Evolutionary conservation across 2,888 invertebrate genomes (phyloP).

Genomic region (Lithophane ornitopus): DNA sequence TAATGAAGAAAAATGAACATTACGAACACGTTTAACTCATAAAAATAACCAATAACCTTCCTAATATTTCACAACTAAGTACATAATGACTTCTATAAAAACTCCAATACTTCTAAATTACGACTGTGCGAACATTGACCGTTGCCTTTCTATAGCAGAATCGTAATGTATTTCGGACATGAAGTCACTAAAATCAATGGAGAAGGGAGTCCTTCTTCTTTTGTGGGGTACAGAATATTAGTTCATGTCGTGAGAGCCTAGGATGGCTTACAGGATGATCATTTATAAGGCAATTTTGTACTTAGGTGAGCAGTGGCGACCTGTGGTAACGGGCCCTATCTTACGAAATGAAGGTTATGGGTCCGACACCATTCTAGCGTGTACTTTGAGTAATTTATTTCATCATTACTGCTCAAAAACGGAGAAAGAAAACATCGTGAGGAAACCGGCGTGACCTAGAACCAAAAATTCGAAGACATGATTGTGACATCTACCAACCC

Average conservation of each 20-base stretch:
- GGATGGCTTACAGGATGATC: too few species aligned
- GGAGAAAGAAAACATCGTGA: too few species aligned
- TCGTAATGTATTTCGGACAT: conserved; percentile 40
- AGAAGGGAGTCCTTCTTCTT: background rate
- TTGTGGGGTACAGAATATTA: background rate
- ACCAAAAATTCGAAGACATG: too few species aligned
- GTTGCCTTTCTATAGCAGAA: conserved; percentile 17
- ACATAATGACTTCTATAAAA: conserved; percentile 47
- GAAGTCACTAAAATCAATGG: conserved; percentile 9
- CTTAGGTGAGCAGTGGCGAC: too few species aligned
- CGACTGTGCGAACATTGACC: conserved; percentile 34
- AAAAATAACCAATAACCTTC: conserved; percentile 39
- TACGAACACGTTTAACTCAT: conserved; percentile 28
- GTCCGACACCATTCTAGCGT: too few species aligned
- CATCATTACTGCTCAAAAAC: too few species aligned
- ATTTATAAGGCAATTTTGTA: too few species aligned
- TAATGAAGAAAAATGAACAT: conserved; percentile 15
- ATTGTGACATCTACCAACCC: too few species aligned
- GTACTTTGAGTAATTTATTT: too few species aligned
- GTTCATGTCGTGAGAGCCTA: background rate
- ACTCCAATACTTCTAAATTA: conserved; percentile 49
- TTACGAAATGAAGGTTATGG: too few species aligned
- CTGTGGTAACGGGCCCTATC: too few species aligned
- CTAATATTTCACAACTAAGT: conserved; percentile 39
- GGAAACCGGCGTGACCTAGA: too few species aligned